Evolutionary conservation across 2,888 invertebrate genomes (phyloP).

Genomic region (Daptonema setosum): DNA sequence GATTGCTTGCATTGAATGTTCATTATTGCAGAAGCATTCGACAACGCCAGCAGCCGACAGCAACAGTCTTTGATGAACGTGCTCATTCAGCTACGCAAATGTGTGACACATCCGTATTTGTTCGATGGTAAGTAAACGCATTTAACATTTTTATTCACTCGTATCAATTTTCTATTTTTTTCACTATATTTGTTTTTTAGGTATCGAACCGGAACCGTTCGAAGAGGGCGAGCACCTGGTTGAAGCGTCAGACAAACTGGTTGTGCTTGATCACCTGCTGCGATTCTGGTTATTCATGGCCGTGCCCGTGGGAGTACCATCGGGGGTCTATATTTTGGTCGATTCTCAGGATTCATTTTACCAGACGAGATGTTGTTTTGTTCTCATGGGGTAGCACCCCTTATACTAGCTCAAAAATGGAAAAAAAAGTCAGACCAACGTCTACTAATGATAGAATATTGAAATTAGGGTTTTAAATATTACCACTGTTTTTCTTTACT

Average conservation of each 20-base stretch:
- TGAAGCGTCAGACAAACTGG: conserved; percentile 29
- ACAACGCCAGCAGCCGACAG: not conserved
- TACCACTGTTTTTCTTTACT: too few relatives aligned
- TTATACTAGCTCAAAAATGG: too few relatives aligned
- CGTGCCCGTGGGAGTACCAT: too few relatives aligned
- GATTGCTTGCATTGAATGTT: not conserved
- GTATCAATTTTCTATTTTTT: not conserved
- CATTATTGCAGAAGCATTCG: not conserved
- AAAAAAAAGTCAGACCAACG: too few relatives aligned
- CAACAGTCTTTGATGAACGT: conserved; percentile 21
- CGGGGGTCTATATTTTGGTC: too few relatives aligned
- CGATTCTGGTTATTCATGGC: conserved; percentile 22
- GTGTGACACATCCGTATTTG: conserved; percentile 32
- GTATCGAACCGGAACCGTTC: conserved; percentile 33
- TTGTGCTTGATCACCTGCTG: conserved; percentile 28
- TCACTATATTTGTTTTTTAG: conserved; percentile 13
- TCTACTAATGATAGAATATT: too few relatives aligned
- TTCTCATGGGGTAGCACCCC: too few relatives aligned
- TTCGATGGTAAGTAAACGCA: conserved; percentile 26
- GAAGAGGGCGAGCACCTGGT: conserved; percentile 32
- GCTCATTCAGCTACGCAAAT: conserved; percentile 31
- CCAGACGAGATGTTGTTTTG: too few relatives aligned
- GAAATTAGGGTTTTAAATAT: too few relatives aligned
- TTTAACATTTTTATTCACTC: not conserved
- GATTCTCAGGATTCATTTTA: too few relatives aligned